A percentile compares a stretch with the other conserved stretches of the same genome.
Evolutionary conservation across 2,113 vertebrate species (phyloP).

Genomic region (Sciurus niger): DNA sequence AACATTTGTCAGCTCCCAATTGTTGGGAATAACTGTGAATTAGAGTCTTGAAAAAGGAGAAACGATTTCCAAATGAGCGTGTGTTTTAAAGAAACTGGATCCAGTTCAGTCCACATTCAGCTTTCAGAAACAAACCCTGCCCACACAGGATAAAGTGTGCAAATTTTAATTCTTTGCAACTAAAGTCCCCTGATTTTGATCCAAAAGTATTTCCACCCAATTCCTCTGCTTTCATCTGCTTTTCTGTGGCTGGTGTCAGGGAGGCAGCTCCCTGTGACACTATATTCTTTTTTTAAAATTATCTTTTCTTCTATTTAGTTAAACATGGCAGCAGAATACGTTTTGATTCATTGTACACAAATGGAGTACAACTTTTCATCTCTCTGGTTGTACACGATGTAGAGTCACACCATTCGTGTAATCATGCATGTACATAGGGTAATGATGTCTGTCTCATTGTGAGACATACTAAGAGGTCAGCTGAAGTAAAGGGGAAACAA

Average conservation of each 20-base stretch:
- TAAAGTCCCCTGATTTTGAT: background rate
- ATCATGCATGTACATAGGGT: too few relatives aligned
- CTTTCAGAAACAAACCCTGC: background rate
- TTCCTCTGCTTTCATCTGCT: background rate
- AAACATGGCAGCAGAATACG: too few relatives aligned
- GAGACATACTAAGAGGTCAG: background rate
- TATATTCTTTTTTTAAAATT: background rate
- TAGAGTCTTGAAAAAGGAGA: background rate
- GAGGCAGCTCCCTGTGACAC: too few relatives aligned
- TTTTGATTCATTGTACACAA: too few relatives aligned
- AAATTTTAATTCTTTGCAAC: background rate
- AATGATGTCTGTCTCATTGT: too few relatives aligned
- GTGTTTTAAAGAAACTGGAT: background rate
- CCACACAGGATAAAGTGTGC: background rate
- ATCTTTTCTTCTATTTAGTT: too few relatives aligned
- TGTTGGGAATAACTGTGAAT: background rate
- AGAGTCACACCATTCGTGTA: too few relatives aligned
- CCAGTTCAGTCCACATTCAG: background rate
- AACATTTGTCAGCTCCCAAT: background rate
- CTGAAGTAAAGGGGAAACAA: background rate
- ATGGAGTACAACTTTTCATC: too few relatives aligned
- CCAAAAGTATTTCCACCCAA: background rate
- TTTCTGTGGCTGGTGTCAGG: background rate
- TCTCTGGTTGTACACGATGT: too few relatives aligned
- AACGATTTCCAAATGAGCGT: conserved; percentile 35